Conservation (phyloP, 2,797 vertebrate genomes). For the Caiman crocodilus region DNA sequence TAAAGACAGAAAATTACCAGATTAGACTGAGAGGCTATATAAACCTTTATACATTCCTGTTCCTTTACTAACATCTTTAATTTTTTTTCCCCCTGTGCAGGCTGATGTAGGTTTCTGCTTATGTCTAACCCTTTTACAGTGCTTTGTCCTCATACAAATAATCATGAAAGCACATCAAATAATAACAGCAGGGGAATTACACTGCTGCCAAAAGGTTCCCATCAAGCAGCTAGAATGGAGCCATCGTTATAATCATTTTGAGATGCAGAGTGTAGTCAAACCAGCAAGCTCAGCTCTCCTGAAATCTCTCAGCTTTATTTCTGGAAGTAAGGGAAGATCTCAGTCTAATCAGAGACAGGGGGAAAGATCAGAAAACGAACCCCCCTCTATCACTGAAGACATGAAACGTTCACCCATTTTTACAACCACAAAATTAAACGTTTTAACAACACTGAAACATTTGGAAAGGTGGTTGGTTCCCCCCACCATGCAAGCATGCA, state of each 20-base stretch:
- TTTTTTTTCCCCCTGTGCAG: neutral
- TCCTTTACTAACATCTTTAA: slow-evolving; percentile 30
- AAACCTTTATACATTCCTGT: slow-evolving; percentile 5
- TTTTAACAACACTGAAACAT: neutral
- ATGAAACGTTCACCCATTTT: neutral
- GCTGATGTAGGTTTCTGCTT: slow-evolving; percentile 37
- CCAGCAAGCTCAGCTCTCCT: slow-evolving; percentile 48
- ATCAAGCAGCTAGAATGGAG: slow-evolving; percentile 47
- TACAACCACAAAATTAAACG: neutral
- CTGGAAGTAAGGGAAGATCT: slow-evolving; percentile 10
- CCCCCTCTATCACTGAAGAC: rapidly evolving
- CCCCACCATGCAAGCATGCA: neutral
- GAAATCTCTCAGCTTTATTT: slow-evolving; percentile 45
- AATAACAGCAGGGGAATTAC: slow-evolving; percentile 65
- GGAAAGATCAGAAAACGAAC: neutral
- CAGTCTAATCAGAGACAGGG: neutral
- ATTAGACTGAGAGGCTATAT: neutral
- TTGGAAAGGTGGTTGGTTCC: neutral
- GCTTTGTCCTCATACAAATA: slow-evolving; percentile 65
- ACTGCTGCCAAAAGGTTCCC: slow-evolving; percentile 57
- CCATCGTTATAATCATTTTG: slow-evolving; percentile 58
- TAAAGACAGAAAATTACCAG: neutral
- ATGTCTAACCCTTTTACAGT: slow-evolving; percentile 45
- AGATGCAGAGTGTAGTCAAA: slow-evolving; percentile 43
- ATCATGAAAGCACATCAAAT: slow-evolving; percentile 64